Evolutionary conservation across 2,888 invertebrate genomes (phyloP), one percentile per base, ranked within the genome.

Genomic region (Thera obeliscata): DNA sequence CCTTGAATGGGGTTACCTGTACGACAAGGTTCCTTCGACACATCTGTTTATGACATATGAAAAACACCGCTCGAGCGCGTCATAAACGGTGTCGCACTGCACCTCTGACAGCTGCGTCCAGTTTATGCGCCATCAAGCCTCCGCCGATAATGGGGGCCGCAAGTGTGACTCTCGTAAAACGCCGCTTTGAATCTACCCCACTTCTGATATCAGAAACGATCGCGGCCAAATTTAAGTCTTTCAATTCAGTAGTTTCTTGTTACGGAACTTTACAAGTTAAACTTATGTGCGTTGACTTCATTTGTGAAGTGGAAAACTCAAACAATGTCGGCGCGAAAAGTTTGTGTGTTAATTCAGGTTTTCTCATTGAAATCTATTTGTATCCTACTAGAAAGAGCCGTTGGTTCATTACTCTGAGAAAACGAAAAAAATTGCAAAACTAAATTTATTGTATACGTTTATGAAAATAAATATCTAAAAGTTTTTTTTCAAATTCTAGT

Each of bases 61-160:
- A 22, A 22, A 22, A 22, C 22, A 22, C 22, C 1, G 22, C 22
- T 48, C 22, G 33, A 57, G 8, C 33, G 58, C 66, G 22, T 48
- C n/a, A 36, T 48, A 11, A 61, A n/a, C 4, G 3, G 66, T 48
- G 52, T n/a, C 12, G 59, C 41, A 8, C 61, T 68, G 68, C n/a
- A 36, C 12, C 50, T 76, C 41, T 67, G 79, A 73, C 87, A 87
- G 83, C 87, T 87, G 87, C 75, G 84, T 82, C 83, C 83, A 76
- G 81, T 88, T 88, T 88, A 88, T 84, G 86, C 71, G 73, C 85
- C 83, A 87, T 87, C 87, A 87, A 85, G 82, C 81, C 78, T 81
- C 74, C 78, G 78, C 55, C 84, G 87, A 86, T 87, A 87, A 87
- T 86, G 78, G 80, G 77, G 80, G 67, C 75, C 82, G 73, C 87